Evolutionary conservation across 2,888 invertebrate species (phyloP).

Genomic region (Erannis defoliaria): DNA sequence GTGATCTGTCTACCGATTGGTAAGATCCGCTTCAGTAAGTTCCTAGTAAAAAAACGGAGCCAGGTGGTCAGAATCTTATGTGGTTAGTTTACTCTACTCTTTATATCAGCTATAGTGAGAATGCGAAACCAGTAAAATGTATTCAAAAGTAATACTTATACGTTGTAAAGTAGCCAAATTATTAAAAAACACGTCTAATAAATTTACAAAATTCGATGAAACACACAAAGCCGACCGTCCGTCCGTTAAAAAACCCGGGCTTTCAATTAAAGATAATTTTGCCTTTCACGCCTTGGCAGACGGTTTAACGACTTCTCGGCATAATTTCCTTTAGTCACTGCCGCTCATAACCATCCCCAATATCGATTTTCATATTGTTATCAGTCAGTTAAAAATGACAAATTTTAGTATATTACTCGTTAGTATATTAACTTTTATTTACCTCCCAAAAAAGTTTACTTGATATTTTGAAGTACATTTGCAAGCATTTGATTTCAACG

Average conservation of each 20-base stretch:
- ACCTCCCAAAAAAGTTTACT: too few relatives aligned
- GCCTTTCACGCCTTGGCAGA: constrained; percentile 37
- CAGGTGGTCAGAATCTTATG: neutral
- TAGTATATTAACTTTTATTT: too few relatives aligned
- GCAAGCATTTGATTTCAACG: too few relatives aligned
- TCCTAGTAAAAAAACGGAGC: too few relatives aligned
- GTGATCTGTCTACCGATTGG: too few relatives aligned
- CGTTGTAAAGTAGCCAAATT: constrained; percentile 8
- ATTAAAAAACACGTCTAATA: constrained; percentile 15
- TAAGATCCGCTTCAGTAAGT: too few relatives aligned
- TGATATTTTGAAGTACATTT: too few relatives aligned
- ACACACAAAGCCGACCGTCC: constrained; percentile 26
- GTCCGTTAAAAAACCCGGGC: constrained; percentile 37
- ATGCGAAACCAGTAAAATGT: neutral
- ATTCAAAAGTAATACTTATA: too few relatives aligned
- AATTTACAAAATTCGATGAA: constrained; percentile 23
- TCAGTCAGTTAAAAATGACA: constrained; percentile 16
- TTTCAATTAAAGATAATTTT: constrained; percentile 44
- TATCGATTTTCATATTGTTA: constrained; percentile 34
- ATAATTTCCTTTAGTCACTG: constrained; percentile 41
- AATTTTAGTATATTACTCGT: too few relatives aligned
- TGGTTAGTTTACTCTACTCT: neutral
- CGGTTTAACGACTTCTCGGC: constrained; percentile 34
- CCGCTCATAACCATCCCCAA: constrained; percentile 25
- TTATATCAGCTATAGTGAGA: neutral